Evolutionary conservation across 2,888 invertebrate species (phyloP).

Genomic region (Platypus cylindrus): DNA sequence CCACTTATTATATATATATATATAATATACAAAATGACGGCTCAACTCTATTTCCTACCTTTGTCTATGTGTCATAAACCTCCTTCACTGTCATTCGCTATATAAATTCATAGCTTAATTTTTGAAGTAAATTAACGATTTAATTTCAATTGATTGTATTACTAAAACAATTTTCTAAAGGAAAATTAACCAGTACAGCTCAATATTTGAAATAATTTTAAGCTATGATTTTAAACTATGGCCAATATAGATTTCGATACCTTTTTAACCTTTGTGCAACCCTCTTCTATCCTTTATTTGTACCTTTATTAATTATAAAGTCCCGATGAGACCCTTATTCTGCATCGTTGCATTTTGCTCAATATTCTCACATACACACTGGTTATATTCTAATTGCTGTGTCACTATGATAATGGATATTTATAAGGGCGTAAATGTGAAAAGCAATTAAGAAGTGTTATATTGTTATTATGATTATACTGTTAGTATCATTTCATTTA

Average conservation of each 20-base stretch:
- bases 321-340: conserved; percentile 25
- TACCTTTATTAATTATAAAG: conserved; percentile 16
- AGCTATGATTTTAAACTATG: too few relatives aligned
- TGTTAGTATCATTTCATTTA: conserved; percentile 1
- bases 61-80: conserved; percentile 74
- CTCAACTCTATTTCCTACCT: conserved; percentile 45
- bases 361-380: conserved; percentile 30
- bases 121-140: too few relatives aligned
- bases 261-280: conserved; percentile 34
- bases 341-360: conserved; percentile 39
- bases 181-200: too few relatives aligned
- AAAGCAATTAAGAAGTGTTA: conserved; percentile 7
- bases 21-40: conserved; percentile 32
- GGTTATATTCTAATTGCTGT: conserved; percentile 18
- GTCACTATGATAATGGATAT: conserved; percentile 16
- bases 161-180: too few relatives aligned
- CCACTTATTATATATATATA: too few relatives aligned
- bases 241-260: too few relatives aligned
- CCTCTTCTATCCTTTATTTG: conserved; percentile 27
- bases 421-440: conserved; percentile 8
- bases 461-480: too few relatives aligned
- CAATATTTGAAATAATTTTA: too few relatives aligned
- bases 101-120: too few relatives aligned
- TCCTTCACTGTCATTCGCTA: conserved; percentile 13
- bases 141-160: too few relatives aligned